Evolutionary conservation across 2,888 invertebrate genomes (phyloP).

Genomic region (Electrophaes corylata): DNA sequence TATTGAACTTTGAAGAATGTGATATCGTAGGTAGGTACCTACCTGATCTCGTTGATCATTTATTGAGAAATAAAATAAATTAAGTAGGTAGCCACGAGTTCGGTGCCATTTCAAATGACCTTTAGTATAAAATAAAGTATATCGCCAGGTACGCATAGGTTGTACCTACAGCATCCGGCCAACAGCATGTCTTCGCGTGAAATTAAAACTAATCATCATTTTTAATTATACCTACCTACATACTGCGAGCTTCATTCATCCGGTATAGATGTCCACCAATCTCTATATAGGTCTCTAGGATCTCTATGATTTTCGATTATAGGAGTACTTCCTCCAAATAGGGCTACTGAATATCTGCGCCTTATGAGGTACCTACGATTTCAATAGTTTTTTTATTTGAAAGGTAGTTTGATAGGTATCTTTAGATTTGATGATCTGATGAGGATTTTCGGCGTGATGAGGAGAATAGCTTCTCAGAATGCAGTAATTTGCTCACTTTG

Average conservation of each 20-base stretch:
- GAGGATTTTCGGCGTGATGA: too few species aligned
- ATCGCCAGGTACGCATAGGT: constrained; percentile 4
- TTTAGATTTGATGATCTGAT: too few species aligned
- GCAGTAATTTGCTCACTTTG: too few species aligned
- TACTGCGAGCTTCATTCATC: neutral
- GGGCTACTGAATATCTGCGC: too few species aligned
- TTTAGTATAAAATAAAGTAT: constrained; percentile 20
- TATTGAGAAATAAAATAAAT: constrained; percentile 25
- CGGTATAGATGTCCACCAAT: too few species aligned
- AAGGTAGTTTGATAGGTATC: too few species aligned
- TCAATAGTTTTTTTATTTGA: too few species aligned
- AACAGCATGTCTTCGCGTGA: constrained; percentile 9
- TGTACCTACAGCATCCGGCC: constrained; percentile 15
- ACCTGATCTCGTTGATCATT: constrained; percentile 16
- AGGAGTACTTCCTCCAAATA: too few species aligned
- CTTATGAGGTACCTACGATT: too few species aligned
- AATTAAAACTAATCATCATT: neutral
- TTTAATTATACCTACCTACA: neutral
- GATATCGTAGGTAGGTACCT: constrained; percentile 19
- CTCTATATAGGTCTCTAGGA: too few species aligned
- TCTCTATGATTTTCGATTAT: too few species aligned
- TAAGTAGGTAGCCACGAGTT: constrained; percentile 18
- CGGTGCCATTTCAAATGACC: constrained; percentile 25
- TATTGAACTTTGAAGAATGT: constrained; percentile 48
- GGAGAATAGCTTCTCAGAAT: too few species aligned